Conservation (phyloP, 2,888 invertebrate species). For the Lycocerus yunnanus region DNA sequence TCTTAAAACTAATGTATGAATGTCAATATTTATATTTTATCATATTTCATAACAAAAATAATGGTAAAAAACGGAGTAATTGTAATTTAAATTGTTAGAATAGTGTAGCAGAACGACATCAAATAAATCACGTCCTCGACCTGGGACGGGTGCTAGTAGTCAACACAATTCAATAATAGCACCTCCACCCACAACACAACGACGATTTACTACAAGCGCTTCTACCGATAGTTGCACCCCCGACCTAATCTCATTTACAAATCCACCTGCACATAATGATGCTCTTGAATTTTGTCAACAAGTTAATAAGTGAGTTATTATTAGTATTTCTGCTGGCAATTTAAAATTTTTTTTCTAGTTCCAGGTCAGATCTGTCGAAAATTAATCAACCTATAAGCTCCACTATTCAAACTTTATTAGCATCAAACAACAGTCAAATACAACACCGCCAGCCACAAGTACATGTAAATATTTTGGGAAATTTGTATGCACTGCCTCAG, state of each 20-base stretch:
- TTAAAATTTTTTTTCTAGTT: neutral
- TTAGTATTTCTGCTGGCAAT: neutral
- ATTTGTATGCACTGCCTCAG: constrained; percentile 7
- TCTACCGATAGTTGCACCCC: constrained; percentile 56
- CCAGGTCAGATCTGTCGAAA: neutral
- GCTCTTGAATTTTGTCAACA: constrained; percentile 34
- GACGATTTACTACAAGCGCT: constrained; percentile 30
- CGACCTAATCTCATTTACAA: constrained; percentile 74
- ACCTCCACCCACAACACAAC: constrained; percentile 50
- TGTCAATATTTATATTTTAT: too few relatives aligned
- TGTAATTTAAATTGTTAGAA: constrained; percentile 21
- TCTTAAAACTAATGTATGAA: too few relatives aligned
- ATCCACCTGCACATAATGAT: constrained; percentile 54
- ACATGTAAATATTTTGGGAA: constrained; percentile 15
- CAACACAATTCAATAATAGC: constrained; percentile 56
- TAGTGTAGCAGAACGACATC: constrained; percentile 51
- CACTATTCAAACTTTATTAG: neutral
- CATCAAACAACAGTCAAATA: neutral
- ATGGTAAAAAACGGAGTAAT: too few relatives aligned
- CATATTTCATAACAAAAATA: too few relatives aligned
- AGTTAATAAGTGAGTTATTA: constrained; percentile 2
- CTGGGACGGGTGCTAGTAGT: constrained; percentile 59
- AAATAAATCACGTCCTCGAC: constrained; percentile 62
- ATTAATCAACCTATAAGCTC: neutral
- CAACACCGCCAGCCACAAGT: constrained; percentile 8